These are phyloP conservation scores for Vireo griseus DNA, from an alignment of 2,797 vertebrate genomes.

Conservation along the genomic window DNA sequence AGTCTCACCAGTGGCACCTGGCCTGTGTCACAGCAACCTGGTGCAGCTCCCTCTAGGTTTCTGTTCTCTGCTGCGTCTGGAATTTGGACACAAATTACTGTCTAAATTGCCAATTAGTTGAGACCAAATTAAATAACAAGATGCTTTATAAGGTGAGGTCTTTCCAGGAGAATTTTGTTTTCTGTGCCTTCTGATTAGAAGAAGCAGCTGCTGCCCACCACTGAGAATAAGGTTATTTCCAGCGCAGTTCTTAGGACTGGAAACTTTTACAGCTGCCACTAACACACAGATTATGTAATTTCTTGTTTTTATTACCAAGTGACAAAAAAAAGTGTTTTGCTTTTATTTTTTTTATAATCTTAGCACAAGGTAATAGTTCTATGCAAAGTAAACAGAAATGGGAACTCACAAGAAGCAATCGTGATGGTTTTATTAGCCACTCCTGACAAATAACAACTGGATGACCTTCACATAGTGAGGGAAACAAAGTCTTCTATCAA, in stretches of 20 bases:
- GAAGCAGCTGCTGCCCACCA: background rate
- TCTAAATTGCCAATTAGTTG: background rate
- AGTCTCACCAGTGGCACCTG: rapidly evolving
- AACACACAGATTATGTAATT: background rate
- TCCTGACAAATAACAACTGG: background rate
- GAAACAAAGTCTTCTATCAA: background rate
- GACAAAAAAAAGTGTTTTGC: background rate
- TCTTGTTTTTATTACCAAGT: background rate
- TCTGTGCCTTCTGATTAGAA: background rate
- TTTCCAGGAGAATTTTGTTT: background rate
- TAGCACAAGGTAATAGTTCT: background rate
- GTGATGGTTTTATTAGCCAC: background rate
- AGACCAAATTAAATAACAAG: background rate
- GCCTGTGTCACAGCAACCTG: background rate
- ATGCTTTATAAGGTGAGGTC: background rate
- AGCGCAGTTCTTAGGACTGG: background rate
- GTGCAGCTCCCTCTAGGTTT: background rate
- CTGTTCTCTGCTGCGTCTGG: background rate
- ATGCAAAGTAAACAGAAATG: background rate
- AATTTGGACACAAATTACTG: background rate
- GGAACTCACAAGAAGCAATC: background rate
- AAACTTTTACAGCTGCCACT: background rate
- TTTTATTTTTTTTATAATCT: background rate
- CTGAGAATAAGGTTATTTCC: background rate
- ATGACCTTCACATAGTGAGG: background rate